These are phyloP conservation scores for Podarcis lilfordi DNA, from an alignment of 2,797 vertebrate genomes.

Conservation along the genomic window DNA sequence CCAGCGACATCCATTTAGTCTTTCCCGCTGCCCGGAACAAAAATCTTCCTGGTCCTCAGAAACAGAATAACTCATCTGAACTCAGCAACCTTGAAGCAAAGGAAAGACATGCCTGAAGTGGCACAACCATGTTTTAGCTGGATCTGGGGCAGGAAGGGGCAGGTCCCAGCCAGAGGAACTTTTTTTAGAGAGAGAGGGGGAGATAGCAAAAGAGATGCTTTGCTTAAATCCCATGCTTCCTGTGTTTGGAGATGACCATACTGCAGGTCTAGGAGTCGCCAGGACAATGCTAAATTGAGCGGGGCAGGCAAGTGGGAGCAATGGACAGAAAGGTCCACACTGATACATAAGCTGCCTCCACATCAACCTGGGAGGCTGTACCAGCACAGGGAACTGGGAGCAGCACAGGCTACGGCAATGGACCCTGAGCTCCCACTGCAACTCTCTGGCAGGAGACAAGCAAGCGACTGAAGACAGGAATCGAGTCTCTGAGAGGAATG, in stretches of 20 bases:
- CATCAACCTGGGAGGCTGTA: not conserved
- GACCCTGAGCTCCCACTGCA: not conserved
- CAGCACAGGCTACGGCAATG: not conserved
- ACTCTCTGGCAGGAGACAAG: not conserved
- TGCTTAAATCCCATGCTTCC: not conserved
- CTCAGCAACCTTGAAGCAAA: not conserved
- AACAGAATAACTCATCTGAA: not conserved
- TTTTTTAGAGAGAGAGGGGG: too few relatives aligned
- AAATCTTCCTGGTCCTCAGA: not conserved
- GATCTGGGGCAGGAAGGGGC: not conserved
- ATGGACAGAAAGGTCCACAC: not conserved
- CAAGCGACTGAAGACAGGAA: not conserved
- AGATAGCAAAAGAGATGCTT: not conserved
- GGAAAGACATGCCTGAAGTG: not conserved
- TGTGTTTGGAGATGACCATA: not conserved
- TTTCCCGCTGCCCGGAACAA: not conserved
- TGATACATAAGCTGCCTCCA: not conserved
- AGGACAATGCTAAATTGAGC: not conserved
- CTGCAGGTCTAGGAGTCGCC: not conserved
- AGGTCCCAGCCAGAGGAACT: not conserved
- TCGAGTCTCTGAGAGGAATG: not conserved
- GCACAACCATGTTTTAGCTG: conserved; percentile 18
- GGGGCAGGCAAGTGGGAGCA: not conserved
- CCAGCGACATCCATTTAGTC: not conserved
- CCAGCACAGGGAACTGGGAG: not conserved